Percentiles rank a stretch among this genome's conserved stretches.
phyloP scores from a whole-genome alignment of 2,797 vertebrate species.

The Merluccius polli region DNA sequence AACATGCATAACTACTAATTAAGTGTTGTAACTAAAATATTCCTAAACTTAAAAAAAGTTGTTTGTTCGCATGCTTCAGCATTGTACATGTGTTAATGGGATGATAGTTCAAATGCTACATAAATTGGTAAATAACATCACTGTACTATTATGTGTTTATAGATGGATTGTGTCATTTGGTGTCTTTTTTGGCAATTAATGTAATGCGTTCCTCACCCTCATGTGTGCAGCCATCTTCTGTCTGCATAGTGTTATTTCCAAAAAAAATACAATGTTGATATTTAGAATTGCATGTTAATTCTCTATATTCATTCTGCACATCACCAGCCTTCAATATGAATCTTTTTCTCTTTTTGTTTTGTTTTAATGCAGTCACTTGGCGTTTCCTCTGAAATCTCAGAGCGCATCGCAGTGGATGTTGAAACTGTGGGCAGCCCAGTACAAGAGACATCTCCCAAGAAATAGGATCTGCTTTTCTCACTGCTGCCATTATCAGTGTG shows the following conservation, averaged over 20 bases:
- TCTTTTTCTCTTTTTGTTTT: neutral
- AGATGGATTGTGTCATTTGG: neutral
- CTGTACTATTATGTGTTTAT: slow-evolving; percentile 1
- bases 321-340: neutral
- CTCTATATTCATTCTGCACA: too few species aligned
- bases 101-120: slow-evolving; percentile 24
- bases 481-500: neutral
- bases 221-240: too few species aligned
- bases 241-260: too few species aligned
- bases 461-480: neutral
- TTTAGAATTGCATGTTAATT: too few species aligned
- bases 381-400: neutral
- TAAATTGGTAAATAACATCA: slow-evolving; percentile 44
- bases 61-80: slow-evolving; percentile 36
- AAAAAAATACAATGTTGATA: too few species aligned
- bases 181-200: too few species aligned
- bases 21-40: neutral
- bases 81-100: slow-evolving; percentile 16
- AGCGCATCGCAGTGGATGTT: neutral
- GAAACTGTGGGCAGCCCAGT: neutral
- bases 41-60: neutral
- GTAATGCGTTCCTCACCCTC: neutral
- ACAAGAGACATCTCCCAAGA: neutral
- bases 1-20: neutral
- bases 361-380: neutral